Evolutionary conservation across 1,140 invertebrate genomes (phyloP).

Genomic region (Drosophila parvula): DNA sequence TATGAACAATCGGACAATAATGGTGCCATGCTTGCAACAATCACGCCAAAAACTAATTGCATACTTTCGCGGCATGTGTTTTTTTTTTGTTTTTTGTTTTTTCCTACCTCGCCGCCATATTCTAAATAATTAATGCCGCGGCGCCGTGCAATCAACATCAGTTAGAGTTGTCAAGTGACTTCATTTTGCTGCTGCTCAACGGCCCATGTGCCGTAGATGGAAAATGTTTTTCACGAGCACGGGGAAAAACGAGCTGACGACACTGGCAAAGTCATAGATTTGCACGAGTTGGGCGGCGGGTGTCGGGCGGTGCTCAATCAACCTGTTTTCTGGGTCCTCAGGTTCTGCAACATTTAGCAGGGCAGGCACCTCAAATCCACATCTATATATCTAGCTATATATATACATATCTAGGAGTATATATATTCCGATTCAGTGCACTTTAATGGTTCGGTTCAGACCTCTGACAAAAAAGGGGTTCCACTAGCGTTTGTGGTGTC

Average conservation of each 20-base stretch:
- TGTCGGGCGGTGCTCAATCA: constrained; percentile 22
- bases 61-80: constrained; percentile 55
- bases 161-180: constrained; percentile 73
- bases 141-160: constrained; percentile 74
- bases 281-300: not conserved
- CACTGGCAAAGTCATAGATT: constrained; percentile 67
- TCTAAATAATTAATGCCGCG: constrained; percentile 75
- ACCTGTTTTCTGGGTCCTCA: constrained; percentile 30
- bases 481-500: constrained; percentile 36
- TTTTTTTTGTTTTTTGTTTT: not conserved
- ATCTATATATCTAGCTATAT: constrained; percentile 36
- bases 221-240: constrained; percentile 19
- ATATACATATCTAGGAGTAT: not conserved
- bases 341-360: constrained; percentile 67
- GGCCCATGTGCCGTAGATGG: constrained; percentile 26
- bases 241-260: constrained; percentile 51
- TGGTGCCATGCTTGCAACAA: constrained; percentile 43
- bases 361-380: constrained; percentile 16
- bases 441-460: constrained; percentile 65
- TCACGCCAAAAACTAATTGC: constrained; percentile 71
- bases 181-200: constrained; percentile 55
- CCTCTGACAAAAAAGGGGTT: constrained; percentile 10
- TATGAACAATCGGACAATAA: constrained; percentile 20
- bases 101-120: constrained; percentile 36
- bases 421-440: constrained; percentile 60